phyloP scores from a whole-genome alignment of 2,888 invertebrate genomes.

The Agrotis puta region DNA sequence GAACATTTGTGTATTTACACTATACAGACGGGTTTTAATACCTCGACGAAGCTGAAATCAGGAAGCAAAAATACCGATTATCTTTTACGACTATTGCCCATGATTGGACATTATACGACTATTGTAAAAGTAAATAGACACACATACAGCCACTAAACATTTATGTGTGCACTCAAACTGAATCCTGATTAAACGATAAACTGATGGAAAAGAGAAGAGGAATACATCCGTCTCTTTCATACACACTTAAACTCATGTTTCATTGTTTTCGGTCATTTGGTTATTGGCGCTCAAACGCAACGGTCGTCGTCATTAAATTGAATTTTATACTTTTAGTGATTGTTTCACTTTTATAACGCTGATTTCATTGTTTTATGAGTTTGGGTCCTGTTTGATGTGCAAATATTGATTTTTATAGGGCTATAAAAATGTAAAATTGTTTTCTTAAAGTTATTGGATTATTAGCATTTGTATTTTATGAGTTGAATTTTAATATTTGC shows the following conservation, averaged over 20 bases:
- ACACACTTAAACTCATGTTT: constrained; percentile 40
- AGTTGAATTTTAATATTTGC: not conserved
- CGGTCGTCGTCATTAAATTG: constrained; percentile 41
- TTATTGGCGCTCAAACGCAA: constrained; percentile 37
- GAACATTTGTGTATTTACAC: too few species aligned
- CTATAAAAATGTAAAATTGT: constrained; percentile 33
- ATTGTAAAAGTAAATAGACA: constrained; percentile 59
- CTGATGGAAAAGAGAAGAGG: constrained; percentile 18
- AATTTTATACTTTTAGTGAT: constrained; percentile 55
- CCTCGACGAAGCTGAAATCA: constrained; percentile 33
- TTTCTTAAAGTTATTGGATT: not conserved
- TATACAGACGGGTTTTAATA: constrained; percentile 11
- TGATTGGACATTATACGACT: constrained; percentile 56
- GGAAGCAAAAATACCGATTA: constrained; percentile 54
- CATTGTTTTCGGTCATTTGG: constrained; percentile 56
- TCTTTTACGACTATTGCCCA: constrained; percentile 51
- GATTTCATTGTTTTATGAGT: constrained; percentile 39
- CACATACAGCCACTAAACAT: constrained; percentile 59
- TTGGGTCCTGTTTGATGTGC: constrained; percentile 20
- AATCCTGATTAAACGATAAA: constrained; percentile 58
- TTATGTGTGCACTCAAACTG: constrained; percentile 58
- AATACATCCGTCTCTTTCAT: constrained; percentile 24
- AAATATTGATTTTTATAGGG: constrained; percentile 12
- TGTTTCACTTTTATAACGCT: constrained; percentile 49
- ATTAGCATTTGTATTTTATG: constrained; percentile 7